Percentiles rank a stretch among this genome's conserved stretches.
These are phyloP conservation scores for Himalopsyche tibetana DNA, from an alignment of 2,888 invertebrate species.

Conservation along the genomic window DNA sequence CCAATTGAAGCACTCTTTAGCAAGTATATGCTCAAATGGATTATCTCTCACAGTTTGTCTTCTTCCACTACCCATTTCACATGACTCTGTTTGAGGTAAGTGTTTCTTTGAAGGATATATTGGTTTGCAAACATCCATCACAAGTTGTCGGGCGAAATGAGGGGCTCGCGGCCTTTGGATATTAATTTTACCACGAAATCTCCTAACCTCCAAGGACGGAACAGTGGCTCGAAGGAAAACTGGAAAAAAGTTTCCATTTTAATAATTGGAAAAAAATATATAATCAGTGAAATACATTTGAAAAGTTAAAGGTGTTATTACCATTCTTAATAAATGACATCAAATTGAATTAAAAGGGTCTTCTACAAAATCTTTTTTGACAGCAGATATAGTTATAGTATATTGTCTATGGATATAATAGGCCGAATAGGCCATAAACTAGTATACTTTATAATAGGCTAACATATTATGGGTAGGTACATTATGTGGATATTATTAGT, in stretches of 20 bases:
- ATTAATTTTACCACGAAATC: constrained; percentile 87
- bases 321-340: constrained; percentile 23
- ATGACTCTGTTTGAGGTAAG: constrained; percentile 74
- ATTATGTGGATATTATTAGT: too few species aligned
- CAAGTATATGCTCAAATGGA: constrained; percentile 84
- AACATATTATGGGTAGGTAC: too few species aligned
- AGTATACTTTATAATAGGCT: too few species aligned
- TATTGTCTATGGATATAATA: too few species aligned
- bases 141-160: constrained; percentile 82
- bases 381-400: background rate
- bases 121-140: constrained; percentile 82
- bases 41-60: constrained; percentile 75
- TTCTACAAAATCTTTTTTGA: background rate
- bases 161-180: constrained; percentile 84
- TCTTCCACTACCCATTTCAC: constrained; percentile 68
- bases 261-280: background rate
- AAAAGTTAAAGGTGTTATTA: background rate
- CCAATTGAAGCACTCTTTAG: constrained; percentile 83
- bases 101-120: constrained; percentile 75
- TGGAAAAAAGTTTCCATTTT: constrained; percentile 68
- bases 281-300: background rate
- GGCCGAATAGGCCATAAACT: too few species aligned
- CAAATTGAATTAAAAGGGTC: background rate
- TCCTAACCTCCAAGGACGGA: constrained; percentile 77
- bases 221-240: constrained; percentile 72